These are phyloP conservation scores for Pontoporia blainvillei DNA, from an alignment of 2,113 vertebrate species.

Conservation along the genomic window DNA sequence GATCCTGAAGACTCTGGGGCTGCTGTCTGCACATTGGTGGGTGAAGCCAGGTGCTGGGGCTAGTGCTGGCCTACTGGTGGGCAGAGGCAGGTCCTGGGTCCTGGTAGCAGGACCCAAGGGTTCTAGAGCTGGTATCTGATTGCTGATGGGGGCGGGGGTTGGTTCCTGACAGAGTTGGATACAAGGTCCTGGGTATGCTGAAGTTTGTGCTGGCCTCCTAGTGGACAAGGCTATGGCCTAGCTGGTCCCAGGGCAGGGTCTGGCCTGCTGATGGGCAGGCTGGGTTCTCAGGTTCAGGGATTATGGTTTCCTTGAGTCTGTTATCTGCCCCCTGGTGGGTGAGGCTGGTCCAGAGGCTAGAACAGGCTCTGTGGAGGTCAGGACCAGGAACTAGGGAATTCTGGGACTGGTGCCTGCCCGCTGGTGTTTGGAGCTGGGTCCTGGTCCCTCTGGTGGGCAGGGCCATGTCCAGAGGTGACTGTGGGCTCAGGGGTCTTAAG, in stretches of 20 bases:
- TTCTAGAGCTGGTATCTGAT: neutral
- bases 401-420: neutral
- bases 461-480: neutral
- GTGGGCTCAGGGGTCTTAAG: neutral
- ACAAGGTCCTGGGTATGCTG: neutral
- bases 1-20: neutral
- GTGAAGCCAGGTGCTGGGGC: neutral
- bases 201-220: neutral
- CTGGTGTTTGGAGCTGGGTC: neutral
- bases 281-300: neutral
- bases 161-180: neutral
- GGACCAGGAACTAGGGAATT: neutral
- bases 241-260: neutral
- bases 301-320: neutral
- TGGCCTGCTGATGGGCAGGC: neutral
- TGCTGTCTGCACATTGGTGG: neutral
- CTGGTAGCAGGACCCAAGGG: neutral
- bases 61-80: neutral
- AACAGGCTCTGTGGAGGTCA: neutral
- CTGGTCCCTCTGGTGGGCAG: neutral
- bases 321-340: neutral
- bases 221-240: neutral
- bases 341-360: neutral
- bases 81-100: neutral
- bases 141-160: neutral